Conservation (phyloP, 2,113 vertebrate genomes). For the Polyodon spathula region DNA sequence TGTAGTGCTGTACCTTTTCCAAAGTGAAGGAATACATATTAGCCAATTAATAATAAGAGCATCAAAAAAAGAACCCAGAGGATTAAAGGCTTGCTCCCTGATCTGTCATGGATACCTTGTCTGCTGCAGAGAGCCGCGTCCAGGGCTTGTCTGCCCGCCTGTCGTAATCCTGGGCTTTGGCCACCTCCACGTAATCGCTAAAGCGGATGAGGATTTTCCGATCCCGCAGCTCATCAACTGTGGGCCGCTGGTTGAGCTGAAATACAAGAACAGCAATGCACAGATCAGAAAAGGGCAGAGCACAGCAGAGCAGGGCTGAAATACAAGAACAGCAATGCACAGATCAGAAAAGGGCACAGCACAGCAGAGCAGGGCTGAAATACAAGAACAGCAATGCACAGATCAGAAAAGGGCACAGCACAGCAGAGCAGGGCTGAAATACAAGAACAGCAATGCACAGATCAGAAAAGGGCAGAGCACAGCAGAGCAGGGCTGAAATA, state of each 20-base stretch:
- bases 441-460: no score
- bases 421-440: no score
- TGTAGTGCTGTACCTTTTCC: no score
- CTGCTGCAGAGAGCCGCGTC: conserved; percentile 89
- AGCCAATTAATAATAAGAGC: no score
- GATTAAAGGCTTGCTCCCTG: background rate
- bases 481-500: no score
- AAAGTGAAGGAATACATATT: background rate
- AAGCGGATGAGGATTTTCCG: conserved; percentile 96
- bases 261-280: conserved; percentile 14
- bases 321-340: no score
- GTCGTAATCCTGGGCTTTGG: conserved; percentile 97
- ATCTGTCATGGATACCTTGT: conserved; percentile 65
- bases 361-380: no score
- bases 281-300: background rate
- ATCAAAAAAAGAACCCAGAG: no score
- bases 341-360: no score
- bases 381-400: no score
- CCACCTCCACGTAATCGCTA: conserved; percentile 97
- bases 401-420: no score
- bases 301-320: background rate
- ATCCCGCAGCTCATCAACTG: conserved; percentile 89
- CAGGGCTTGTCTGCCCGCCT: conserved; percentile 91
- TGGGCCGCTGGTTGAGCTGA: conserved; percentile 92
- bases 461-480: no score